Evolutionary conservation across 2,797 vertebrate genomes (phyloP).

Genomic region (Mycteria americana): DNA sequence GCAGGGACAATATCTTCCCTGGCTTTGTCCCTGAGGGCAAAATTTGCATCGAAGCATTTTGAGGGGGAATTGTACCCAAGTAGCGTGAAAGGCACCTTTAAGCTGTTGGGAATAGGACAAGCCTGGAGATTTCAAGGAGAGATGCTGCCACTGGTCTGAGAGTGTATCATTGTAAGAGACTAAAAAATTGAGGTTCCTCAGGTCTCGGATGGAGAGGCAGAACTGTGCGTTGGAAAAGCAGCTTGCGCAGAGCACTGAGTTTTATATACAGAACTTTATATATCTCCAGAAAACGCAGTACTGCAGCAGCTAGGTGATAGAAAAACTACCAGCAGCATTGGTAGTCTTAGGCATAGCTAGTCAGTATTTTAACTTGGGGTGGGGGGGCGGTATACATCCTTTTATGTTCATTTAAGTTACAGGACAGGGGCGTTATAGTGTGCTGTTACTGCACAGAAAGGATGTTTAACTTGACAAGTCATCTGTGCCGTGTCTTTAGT

Average conservation of each 20-base stretch:
- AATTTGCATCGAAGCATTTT: constrained; percentile 24
- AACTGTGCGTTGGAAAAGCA: background rate
- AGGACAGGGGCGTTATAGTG: background rate
- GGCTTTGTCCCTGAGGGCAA: background rate
- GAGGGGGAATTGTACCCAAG: background rate
- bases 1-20: background rate
- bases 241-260: background rate
- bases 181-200: background rate
- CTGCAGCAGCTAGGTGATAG: background rate
- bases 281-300: background rate
- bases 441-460: constrained; percentile 39
- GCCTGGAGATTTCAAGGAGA: background rate
- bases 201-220: background rate
- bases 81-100: background rate
- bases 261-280: background rate
- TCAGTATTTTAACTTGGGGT: constrained; percentile 11
- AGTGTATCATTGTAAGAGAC: background rate
- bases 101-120: background rate
- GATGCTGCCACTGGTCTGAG: background rate
- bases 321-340: constrained; percentile 1
- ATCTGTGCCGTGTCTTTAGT: constrained; percentile 27
- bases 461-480: constrained; percentile 57
- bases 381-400: background rate
- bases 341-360: background rate
- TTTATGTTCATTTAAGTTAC: constrained; percentile 37